phyloP scores from a whole-genome alignment of 2,888 invertebrate genomes.

The Gastracanthus pulcherrimus region DNA sequence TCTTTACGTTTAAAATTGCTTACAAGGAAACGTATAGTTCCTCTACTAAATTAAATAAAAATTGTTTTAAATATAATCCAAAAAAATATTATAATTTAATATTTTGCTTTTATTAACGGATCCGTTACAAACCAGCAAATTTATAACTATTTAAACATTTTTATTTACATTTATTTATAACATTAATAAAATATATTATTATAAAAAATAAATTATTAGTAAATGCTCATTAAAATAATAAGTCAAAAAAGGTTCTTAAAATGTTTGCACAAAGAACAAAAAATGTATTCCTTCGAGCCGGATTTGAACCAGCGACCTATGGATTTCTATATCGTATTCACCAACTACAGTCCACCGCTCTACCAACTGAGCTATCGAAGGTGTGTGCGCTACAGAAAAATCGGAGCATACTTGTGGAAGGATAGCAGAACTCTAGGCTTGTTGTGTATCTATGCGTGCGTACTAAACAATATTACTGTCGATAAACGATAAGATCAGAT shows the following conservation, averaged over 20 bases:
- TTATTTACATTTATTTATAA: too few relatives aligned
- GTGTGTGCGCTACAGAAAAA: conserved; percentile 54
- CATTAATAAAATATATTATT: background rate
- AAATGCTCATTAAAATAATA: background rate
- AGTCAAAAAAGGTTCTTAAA: too few relatives aligned
- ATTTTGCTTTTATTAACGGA: too few relatives aligned
- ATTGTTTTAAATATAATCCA: background rate
- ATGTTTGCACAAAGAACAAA: conserved; percentile 46
- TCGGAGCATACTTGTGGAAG: conserved; percentile 31
- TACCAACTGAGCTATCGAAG: conserved; percentile 78
- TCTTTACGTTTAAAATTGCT: too few relatives aligned
- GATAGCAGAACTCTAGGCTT: background rate
- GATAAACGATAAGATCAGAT: background rate
- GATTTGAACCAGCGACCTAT: conserved; percentile 76
- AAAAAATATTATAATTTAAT: too few relatives aligned
- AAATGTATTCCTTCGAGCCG: conserved; percentile 73
- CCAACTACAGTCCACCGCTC: conserved; percentile 78
- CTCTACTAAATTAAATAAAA: background rate
- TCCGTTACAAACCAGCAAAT: too few relatives aligned
- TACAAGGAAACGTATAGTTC: too few relatives aligned
- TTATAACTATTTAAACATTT: too few relatives aligned
- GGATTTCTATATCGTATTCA: conserved; percentile 63
- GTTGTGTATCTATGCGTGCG: background rate
- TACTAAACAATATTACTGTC: background rate
- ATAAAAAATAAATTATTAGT: background rate